phyloP scores from a whole-genome alignment of 2,797 vertebrate genomes.

The Phyllotis vaccarum region DNA sequence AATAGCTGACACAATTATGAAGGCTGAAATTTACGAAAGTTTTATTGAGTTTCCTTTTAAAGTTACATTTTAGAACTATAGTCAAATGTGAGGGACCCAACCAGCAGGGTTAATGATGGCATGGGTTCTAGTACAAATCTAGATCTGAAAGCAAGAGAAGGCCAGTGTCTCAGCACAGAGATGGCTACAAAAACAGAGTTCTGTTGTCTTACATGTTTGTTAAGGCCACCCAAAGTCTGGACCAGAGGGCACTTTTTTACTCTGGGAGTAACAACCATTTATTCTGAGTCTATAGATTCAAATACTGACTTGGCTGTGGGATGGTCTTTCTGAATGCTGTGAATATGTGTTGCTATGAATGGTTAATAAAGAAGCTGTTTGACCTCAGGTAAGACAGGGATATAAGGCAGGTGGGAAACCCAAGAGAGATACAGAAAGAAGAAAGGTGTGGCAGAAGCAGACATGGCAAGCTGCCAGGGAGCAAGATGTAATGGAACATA shows the following conservation, averaged over 20 bases:
- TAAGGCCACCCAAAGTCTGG: not conserved
- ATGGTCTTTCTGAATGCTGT: no score
- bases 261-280: not conserved
- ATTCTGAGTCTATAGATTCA: not conserved
- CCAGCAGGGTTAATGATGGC: not conserved
- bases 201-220: not conserved
- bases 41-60: not conserved
- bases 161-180: not conserved
- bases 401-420: no score
- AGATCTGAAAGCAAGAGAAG: constrained; percentile 13
- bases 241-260: not conserved
- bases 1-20: not conserved
- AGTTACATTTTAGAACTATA: not conserved
- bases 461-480: no score
- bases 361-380: no score
- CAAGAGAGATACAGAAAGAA: no score
- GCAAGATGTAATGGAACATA: no score
- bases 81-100: not conserved
- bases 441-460: no score
- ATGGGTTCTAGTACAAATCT: not conserved
- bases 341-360: no score
- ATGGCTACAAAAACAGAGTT: not conserved
- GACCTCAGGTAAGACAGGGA: no score
- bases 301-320: not conserved
- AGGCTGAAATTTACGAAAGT: not conserved